Evolutionary conservation across 1,140 invertebrate species (phyloP).

Genomic region (Trinorchestia longiramus): DNA sequence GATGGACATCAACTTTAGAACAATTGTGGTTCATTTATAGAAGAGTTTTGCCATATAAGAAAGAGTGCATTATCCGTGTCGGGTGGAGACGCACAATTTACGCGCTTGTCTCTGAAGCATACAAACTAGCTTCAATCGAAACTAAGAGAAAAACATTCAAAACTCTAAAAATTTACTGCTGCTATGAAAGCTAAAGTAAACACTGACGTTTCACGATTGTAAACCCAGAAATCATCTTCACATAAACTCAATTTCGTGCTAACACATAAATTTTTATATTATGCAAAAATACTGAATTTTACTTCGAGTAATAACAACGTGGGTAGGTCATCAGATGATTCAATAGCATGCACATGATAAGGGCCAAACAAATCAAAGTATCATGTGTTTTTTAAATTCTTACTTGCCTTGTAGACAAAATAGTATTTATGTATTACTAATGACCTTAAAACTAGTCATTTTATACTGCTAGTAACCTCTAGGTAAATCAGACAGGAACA

Average conservation of each 20-base stretch:
- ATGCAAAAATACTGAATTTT: not conserved
- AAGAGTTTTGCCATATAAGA: not conserved
- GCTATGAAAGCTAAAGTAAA: not conserved
- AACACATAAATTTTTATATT: not conserved
- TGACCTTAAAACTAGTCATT: too few species aligned
- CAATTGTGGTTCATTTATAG: not conserved
- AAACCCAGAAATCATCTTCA: not conserved
- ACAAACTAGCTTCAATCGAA: not conserved
- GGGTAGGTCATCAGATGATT: not conserved
- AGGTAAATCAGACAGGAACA: too few species aligned
- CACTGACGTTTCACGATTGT: not conserved
- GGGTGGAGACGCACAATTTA: not conserved
- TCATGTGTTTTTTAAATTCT: too few species aligned
- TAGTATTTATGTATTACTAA: too few species aligned
- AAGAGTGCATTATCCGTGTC: not conserved
- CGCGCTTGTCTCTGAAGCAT: not conserved
- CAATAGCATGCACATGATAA: not conserved
- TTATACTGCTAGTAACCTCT: too few species aligned
- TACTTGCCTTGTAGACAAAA: too few species aligned
- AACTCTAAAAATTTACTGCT: not conserved
- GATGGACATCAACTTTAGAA: not conserved
- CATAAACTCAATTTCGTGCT: not conserved
- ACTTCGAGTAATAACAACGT: not conserved
- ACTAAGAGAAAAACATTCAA: not conserved
- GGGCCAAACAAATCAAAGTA: too few species aligned